phyloP scores from a whole-genome alignment of 2,888 invertebrate genomes.

The Serrognathus titanus region DNA sequence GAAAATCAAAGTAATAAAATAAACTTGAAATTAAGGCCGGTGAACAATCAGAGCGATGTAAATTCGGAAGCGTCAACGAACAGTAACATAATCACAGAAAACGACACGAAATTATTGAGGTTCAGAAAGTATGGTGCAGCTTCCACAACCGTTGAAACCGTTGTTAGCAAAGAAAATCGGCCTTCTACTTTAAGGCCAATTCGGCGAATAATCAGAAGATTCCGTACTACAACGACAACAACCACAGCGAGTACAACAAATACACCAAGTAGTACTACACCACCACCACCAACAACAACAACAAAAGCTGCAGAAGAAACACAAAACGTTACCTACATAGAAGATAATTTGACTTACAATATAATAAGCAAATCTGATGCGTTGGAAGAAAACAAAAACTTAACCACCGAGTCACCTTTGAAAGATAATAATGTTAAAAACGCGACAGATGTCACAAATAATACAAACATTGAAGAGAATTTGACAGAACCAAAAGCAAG shows the following conservation, averaged over 20 bases:
- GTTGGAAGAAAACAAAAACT: slow-evolving; percentile 5
- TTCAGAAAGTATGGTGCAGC: neutral
- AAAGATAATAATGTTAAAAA: too few relatives aligned
- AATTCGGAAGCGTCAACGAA: too few relatives aligned
- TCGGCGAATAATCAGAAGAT: slow-evolving; percentile 18
- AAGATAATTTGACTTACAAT: slow-evolving; percentile 8
- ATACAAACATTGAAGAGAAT: neutral
- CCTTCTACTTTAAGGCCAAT: neutral
- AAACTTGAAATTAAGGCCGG: neutral
- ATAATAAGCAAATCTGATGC: slow-evolving; percentile 11
- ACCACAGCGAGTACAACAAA: too few relatives aligned
- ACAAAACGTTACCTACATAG: neutral
- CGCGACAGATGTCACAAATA: neutral
- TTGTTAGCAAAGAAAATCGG: neutral
- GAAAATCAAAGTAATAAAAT: neutral
- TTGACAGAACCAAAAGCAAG: neutral
- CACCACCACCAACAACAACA: neutral
- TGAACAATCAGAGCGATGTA: too few relatives aligned
- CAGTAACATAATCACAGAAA: too few relatives aligned
- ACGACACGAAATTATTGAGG: too few relatives aligned
- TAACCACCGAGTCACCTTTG: neutral
- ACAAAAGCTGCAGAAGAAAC: slow-evolving; percentile 2
- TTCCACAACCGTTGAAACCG: slow-evolving; percentile 3
- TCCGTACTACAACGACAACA: slow-evolving; percentile 11
- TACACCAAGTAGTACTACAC: neutral